phyloP scores from a whole-genome alignment of 2,797 vertebrate genomes.

The Acanthornis magna region DNA sequence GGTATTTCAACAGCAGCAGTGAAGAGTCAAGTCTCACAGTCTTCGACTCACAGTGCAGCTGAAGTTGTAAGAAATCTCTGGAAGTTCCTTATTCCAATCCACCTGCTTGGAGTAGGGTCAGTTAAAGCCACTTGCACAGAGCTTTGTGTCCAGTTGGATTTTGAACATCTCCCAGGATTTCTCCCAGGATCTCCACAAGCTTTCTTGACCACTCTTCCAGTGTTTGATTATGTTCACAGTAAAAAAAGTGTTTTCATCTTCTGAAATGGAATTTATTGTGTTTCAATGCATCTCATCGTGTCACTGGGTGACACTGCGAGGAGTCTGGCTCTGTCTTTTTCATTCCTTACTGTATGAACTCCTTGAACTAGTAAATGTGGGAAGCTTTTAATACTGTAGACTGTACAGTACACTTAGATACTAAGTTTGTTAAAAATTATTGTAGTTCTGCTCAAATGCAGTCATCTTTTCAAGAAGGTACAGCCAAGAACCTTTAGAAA shows the following conservation, averaged over 20 bases:
- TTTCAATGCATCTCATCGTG: not conserved
- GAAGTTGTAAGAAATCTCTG: not conserved
- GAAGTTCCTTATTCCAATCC: not conserved
- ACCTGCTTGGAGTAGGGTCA: not conserved
- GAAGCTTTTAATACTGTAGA: not conserved
- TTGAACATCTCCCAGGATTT: not conserved
- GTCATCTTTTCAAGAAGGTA: not conserved
- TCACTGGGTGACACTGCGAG: not conserved
- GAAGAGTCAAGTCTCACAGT: not conserved
- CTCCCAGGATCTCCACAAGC: rapidly evolving
- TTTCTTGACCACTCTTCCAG: not conserved
- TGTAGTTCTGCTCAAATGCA: not conserved
- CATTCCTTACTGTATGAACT: not conserved
- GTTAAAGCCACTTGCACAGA: not conserved
- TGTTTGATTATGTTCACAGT: not conserved
- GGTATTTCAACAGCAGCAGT: not conserved
- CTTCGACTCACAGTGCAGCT: rapidly evolving
- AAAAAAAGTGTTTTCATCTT: not conserved
- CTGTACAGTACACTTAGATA: not conserved
- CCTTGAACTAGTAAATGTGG: not conserved
- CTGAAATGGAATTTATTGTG: not conserved
- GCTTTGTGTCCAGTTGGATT: not conserved
- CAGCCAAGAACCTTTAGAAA: not conserved
- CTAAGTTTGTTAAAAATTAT: not conserved
- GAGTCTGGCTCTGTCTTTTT: not conserved